A percentile compares a stretch with the other conserved stretches of the same genome.
These are phyloP conservation scores for Dromius quadrimaculatus DNA, from an alignment of 2,888 invertebrate species.

Conservation along the genomic window DNA sequence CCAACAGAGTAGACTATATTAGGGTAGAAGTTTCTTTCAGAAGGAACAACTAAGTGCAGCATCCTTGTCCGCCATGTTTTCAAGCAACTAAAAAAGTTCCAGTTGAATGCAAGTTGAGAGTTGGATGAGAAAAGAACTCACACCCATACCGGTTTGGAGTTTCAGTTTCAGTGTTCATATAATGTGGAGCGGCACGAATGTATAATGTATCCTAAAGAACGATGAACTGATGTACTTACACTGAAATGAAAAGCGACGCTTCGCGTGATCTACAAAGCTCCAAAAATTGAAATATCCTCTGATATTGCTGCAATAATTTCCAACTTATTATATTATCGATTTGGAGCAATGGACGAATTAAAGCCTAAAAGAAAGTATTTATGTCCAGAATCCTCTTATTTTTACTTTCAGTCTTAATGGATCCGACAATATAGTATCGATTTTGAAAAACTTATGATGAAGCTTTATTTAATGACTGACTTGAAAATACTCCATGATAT, in stretches of 20 bases:
- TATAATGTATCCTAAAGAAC: background rate
- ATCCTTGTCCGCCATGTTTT: conserved; percentile 12
- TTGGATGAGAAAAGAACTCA: background rate
- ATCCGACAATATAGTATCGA: too few relatives aligned
- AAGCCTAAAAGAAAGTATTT: conserved; percentile 26
- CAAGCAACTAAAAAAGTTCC: background rate
- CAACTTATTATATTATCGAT: conserved; percentile 38
- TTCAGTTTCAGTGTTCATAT: background rate
- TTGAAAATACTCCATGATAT: too few relatives aligned
- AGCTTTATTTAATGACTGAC: too few relatives aligned
- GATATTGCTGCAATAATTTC: conserved; percentile 46
- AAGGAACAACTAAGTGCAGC: conserved; percentile 1
- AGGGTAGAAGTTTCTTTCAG: background rate
- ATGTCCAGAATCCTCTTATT: conserved; percentile 17
- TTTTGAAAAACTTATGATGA: too few relatives aligned
- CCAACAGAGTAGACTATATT: background rate
- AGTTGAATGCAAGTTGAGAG: background rate
- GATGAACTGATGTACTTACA: conserved; percentile 29
- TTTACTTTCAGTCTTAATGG: conserved; percentile 1
- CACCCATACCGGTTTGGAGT: background rate
- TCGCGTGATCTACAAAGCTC: conserved; percentile 38
- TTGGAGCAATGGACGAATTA: conserved; percentile 36
- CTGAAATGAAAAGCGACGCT: conserved; percentile 23
- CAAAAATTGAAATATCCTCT: conserved; percentile 40
- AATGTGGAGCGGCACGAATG: conserved; percentile 29